Evolutionary conservation across 2,888 invertebrate species (phyloP).

Genomic region (Erebia epiphron): DNA sequence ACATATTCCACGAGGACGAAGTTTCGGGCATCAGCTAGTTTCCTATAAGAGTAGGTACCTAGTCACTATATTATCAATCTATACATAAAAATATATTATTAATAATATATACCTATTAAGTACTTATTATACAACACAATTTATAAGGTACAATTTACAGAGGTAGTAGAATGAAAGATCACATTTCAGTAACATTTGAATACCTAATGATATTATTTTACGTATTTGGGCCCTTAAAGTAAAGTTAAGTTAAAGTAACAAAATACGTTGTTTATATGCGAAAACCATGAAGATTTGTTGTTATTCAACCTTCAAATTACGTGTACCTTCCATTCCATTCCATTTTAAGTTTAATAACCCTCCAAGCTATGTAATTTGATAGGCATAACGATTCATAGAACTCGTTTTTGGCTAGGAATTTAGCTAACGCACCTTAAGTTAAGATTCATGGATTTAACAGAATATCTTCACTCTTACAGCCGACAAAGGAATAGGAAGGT

Average conservation of each 20-base stretch:
- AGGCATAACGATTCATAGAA: slow-evolving; percentile 12
- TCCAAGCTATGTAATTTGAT: slow-evolving; percentile 13
- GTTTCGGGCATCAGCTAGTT: too few species aligned
- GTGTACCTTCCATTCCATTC: slow-evolving; percentile 15
- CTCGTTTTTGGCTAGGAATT: slow-evolving; percentile 16
- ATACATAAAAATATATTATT: too few species aligned
- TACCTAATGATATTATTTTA: not conserved
- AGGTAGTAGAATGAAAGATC: too few species aligned
- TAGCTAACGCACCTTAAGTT: not conserved
- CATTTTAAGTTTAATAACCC: slow-evolving; percentile 21
- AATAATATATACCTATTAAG: too few species aligned
- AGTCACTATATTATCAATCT: too few species aligned
- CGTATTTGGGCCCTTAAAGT: not conserved
- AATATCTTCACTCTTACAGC: not conserved
- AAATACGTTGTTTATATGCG: not conserved
- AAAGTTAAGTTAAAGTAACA: not conserved
- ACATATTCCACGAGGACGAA: too few species aligned
- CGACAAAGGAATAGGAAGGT: not conserved
- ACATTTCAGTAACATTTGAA: too few species aligned
- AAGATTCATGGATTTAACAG: not conserved
- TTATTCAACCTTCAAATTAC: slow-evolving; percentile 18
- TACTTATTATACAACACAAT: too few species aligned
- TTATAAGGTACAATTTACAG: too few species aligned
- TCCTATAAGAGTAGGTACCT: not conserved
- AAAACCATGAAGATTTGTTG: slow-evolving; percentile 17